Evolutionary conservation across 2,888 invertebrate species (phyloP), one percentile per base, ranked within the genome.

Genomic region (Cataglyphis albicans): DNA sequence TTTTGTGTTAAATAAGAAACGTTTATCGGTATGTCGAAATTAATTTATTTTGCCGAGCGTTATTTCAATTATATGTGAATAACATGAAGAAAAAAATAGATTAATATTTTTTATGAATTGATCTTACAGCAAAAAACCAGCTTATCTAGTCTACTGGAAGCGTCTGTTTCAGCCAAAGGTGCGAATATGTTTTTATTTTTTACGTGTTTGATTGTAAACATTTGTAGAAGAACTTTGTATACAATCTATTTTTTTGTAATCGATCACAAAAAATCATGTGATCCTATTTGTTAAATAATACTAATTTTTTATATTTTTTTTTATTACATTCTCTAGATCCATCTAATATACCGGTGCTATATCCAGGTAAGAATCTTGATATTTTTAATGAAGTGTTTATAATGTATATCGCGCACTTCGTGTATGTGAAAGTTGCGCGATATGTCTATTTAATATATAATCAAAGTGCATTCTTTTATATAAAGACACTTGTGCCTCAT

Each of bases 71-170:
- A 63, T 59, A 64, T 18, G 61, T 72, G 75, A 68, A 44, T 44
- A 44, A 44, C 12, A 15, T 70, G 35, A 78, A 48, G 35, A 41
- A 35, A 41, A 29, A 18, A 75, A 52, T 32, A 41, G 35, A 84
- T 84, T 90, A 88, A 87, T 76, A 32, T 81, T 6, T 57, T 52
- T 86, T 86, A 82, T 83, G 25, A 84, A 59, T 90, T 87, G 55
- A 85, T 85, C 91, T 93, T 94, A 55, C 93, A 94, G 94, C 92
- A 87, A 92, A 94, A 94, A 89, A 94, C 94, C 86, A 94, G 94
- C 84, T 94, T 94, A 86, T 94, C 94, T 92, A 94, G 94, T 90
- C 93, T 94, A n/a, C 87, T 94, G 90, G 94, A 94, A 92, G 94
- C 94, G 74, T 94, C 94, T 75, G 94, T 94, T 57, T 94, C 94